Evolutionary conservation across 2,888 invertebrate genomes (phyloP).

Genomic region (Trissolcus japonicus): DNA sequence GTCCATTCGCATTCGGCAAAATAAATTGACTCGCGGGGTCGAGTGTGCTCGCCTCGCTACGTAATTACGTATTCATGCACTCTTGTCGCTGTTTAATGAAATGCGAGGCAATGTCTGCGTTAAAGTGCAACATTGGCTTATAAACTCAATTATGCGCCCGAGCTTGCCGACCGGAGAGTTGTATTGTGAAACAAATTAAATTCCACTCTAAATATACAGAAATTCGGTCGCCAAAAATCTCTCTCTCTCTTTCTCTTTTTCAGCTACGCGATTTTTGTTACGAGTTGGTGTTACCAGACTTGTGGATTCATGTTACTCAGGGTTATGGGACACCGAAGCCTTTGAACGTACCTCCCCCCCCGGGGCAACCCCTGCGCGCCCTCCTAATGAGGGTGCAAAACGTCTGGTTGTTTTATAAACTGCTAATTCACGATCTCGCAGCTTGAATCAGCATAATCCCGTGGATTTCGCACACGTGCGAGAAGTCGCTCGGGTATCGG

Average conservation of each 20-base stretch:
- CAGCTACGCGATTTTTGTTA: too few species aligned
- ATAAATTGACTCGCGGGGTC: constrained; percentile 41
- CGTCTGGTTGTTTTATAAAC: constrained; percentile 1
- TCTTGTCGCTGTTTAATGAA: constrained; percentile 54
- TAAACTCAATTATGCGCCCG: constrained; percentile 44
- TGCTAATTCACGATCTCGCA: constrained; percentile 21
- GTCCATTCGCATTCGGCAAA: constrained; percentile 26
- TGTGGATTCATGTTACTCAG: not conserved
- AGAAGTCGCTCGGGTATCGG: constrained; percentile 5
- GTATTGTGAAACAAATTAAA: constrained; percentile 29
- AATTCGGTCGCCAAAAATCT: too few species aligned
- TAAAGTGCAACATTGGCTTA: constrained; percentile 35
- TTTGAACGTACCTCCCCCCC: constrained; percentile 1
- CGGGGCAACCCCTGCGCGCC: not conserved
- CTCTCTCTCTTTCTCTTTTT: too few species aligned
- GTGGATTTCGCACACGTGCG: constrained; percentile 8
- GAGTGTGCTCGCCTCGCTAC: constrained; percentile 30
- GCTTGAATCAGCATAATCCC: constrained; percentile 44
- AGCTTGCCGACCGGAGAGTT: constrained; percentile 9
- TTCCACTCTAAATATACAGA: constrained; percentile 1
- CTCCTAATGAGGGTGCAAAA: constrained; percentile 4
- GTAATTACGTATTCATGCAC: constrained; percentile 48
- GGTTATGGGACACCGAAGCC: constrained; percentile 1
- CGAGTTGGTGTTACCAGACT: not conserved
- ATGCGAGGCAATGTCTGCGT: constrained; percentile 41